These are phyloP conservation scores for Pararge aegeria DNA, from an alignment of 1,140 invertebrate species.

Conservation along the genomic window DNA sequence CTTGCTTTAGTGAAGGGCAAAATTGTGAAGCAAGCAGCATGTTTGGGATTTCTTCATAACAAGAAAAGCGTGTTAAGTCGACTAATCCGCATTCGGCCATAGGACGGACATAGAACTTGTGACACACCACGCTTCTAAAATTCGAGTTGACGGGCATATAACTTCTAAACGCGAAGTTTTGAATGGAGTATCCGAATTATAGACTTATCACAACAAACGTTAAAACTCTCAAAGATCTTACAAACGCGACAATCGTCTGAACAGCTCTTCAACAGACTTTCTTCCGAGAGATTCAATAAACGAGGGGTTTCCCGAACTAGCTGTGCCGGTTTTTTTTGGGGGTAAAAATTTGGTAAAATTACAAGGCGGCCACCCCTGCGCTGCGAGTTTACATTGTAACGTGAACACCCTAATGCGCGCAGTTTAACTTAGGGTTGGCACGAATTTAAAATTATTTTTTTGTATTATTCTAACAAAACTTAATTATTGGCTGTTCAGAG, in stretches of 20 bases:
- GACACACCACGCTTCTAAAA: no score
- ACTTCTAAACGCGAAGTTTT: no score
- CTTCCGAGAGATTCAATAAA: conserved; percentile 46
- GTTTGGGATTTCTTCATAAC: no score
- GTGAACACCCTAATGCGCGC: conserved; percentile 71
- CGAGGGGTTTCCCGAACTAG: conserved; percentile 40
- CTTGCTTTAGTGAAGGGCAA: no score
- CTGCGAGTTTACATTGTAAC: conserved; percentile 71
- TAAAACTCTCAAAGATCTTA: not conserved
- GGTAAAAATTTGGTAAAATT: conserved; percentile 76
- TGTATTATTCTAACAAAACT: no score
- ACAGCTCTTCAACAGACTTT: conserved; percentile 51
- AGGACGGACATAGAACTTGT: no score
- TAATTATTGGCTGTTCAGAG: no score
- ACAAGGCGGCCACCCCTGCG: conserved; percentile 63
- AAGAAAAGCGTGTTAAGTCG: no score
- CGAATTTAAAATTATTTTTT: conserved; percentile 13
- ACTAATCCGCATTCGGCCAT: no score
- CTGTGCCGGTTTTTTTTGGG: conserved; percentile 50
- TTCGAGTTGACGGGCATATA: no score
- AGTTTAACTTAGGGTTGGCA: conserved; percentile 64
- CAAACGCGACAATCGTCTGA: conserved; percentile 34
- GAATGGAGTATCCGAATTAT: not conserved
- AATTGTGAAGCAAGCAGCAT: no score
- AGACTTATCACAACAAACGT: not conserved